Base-by-base conservation (phyloP, 2,888 invertebrate species). In the Eristalis intricaria region DNA sequence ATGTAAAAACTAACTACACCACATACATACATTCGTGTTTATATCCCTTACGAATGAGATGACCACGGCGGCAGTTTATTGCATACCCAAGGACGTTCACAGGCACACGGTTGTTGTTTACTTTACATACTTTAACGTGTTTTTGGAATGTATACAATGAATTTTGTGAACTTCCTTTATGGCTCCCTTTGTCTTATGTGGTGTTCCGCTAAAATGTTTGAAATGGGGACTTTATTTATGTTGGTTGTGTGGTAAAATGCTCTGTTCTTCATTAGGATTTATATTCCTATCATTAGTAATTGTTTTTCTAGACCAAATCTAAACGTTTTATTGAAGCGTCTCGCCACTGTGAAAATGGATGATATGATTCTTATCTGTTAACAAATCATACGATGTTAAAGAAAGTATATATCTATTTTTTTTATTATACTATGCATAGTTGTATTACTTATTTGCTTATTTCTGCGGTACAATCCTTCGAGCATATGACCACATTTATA, bases 151-250 rank as follows among this genome's bases (percentile, higher is more conserved):
- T 50, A 50, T 19, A 50, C 50, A 50, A 50, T 50, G n/a, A 19
- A 50, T 50, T 50, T 19, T 50, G 70, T 70, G 60, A 75, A 83
- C 83, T 78, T 83, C 70, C 74, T 82, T 86, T 86, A 78, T 83
- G 43, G 64, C 26, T 63, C 29, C 26, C 66, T 83, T 83, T 86
- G 86, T 86, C 70, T 83, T 83, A 71, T 86, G 86, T 66, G 86
- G 86, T 86, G 43, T 75, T 86, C 83, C 83, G 83, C 78, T 83
- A 86, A 79, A 86, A 78, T 71, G 83, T 79, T 75, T 78, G 8
- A 69, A 77, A 86, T 78, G 50, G 61, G 35, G 43, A 65, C 26
- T 60, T 60, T 60, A 60, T 61, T 40, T 77, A 58, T 85, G 81
- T 82, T 63, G 43, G 74, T 78, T 83, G 83, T 79, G 86, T 71